These are phyloP conservation scores for Muraenolepis orangiensis DNA, from an alignment of 2,797 vertebrate genomes.

Conservation along the genomic window DNA sequence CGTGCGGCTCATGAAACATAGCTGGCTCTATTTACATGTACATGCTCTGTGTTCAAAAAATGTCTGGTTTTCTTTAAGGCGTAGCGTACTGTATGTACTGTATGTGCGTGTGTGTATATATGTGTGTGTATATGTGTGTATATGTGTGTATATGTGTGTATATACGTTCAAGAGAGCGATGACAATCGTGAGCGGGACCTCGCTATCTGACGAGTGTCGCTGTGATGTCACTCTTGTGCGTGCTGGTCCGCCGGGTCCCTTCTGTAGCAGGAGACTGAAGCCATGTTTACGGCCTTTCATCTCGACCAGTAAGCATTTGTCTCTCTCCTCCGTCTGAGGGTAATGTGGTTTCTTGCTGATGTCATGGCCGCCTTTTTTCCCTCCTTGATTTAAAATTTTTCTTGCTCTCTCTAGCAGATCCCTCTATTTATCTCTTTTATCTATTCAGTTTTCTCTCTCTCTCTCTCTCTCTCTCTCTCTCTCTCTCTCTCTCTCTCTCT, in stretches of 20 bases:
- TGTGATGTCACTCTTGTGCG: neutral
- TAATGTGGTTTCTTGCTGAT: constrained; percentile 1
- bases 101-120: neutral
- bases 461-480: neutral
- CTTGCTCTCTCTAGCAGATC: neutral
- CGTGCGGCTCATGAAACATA: constrained; percentile 21
- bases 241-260: neutral
- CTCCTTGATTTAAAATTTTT: neutral
- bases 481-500: constrained; percentile 26
- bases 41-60: constrained; percentile 22
- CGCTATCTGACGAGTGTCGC: neutral
- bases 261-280: neutral
- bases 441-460: constrained; percentile 1
- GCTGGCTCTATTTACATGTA: constrained; percentile 43
- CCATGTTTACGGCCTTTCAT: neutral
- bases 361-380: neutral
- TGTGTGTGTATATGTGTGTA: neutral
- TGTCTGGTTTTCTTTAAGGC: constrained; percentile 33
- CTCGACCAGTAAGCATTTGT: neutral
- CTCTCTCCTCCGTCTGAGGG: neutral
- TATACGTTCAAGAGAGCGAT: neutral
- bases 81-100: neutral
- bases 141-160: neutral
- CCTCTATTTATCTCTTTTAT: neutral
- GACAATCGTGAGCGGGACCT: neutral